These are phyloP conservation scores for Otocyon megalotis DNA, from an alignment of 2,113 vertebrate genomes.

Conservation along the genomic window DNA sequence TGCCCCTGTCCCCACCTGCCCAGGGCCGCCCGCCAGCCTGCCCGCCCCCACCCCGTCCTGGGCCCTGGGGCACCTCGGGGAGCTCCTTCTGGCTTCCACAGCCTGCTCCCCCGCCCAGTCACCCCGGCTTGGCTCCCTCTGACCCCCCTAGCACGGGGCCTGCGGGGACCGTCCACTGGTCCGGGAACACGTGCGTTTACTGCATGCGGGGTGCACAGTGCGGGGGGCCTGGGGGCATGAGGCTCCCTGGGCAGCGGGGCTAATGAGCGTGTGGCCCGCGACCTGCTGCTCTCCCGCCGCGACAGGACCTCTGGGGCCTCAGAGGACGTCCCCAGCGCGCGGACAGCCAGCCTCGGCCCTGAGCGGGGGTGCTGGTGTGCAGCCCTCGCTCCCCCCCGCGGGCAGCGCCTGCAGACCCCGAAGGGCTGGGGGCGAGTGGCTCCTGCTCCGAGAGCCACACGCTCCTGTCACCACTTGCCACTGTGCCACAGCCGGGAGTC, in stretches of 20 bases:
- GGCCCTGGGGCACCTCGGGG: too few species aligned
- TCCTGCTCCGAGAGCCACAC: too few species aligned
- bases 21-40: background rate
- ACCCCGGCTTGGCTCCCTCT: background rate
- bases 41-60: background rate
- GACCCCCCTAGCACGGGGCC: background rate
- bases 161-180: background rate
- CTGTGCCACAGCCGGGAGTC: background rate
- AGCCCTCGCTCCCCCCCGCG: background rate
- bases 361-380: background rate
- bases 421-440: background rate
- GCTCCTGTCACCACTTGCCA: background rate
- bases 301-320: background rate
- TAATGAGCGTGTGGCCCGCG: background rate
- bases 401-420: background rate
- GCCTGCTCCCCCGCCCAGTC: background rate
- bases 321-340: too few species aligned
- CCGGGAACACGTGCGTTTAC: background rate
- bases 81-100: background rate
- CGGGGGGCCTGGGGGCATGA: too few species aligned
- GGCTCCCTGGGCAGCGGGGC: background rate
- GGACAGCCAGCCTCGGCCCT: too few species aligned
- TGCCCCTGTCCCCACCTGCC: background rate
- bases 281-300: background rate
- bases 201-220: accelerated